These are phyloP conservation scores for Digitonthophagus gazella DNA, from an alignment of 2,888 invertebrate genomes.

Conservation along the genomic window DNA sequence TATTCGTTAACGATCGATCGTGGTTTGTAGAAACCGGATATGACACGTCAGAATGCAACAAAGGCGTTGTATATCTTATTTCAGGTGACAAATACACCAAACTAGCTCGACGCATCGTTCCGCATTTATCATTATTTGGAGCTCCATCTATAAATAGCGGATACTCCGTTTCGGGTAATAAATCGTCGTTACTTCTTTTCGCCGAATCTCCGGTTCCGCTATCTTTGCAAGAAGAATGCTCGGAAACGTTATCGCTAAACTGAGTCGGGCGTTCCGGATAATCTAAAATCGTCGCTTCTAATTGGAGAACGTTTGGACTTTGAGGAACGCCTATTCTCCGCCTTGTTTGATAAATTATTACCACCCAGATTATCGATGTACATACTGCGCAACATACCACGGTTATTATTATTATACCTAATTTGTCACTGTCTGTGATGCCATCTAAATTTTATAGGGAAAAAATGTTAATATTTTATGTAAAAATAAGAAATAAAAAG, in stretches of 20 bases:
- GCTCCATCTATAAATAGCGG: slow-evolving; percentile 40
- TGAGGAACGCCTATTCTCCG: slow-evolving; percentile 58
- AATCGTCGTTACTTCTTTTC: slow-evolving; percentile 62
- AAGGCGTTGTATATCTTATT: slow-evolving; percentile 39
- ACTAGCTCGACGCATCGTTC: slow-evolving; percentile 36
- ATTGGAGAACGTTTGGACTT: slow-evolving; percentile 53
- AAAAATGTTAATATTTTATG: too few species aligned
- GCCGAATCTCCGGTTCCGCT: slow-evolving; percentile 80
- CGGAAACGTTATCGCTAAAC: slow-evolving; percentile 69
- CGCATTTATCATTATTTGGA: slow-evolving; percentile 22
- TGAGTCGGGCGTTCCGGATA: slow-evolving; percentile 37
- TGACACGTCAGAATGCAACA: slow-evolving; percentile 37
- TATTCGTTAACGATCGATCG: slow-evolving; percentile 37
- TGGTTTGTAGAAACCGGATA: slow-evolving; percentile 45
- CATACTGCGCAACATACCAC: slow-evolving; percentile 88
- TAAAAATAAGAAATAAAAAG: too few species aligned
- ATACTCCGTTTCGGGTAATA: slow-evolving; percentile 44
- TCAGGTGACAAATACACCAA: slow-evolving; percentile 37
- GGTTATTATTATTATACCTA: slow-evolving; percentile 85
- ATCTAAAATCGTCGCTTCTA: slow-evolving; percentile 38
- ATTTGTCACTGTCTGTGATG: slow-evolving; percentile 70
- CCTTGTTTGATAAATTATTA: slow-evolving; percentile 84
- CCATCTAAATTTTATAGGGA: too few species aligned
- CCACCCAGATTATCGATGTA: slow-evolving; percentile 89
- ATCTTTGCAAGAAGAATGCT: slow-evolving; percentile 75